Percentiles rank a stretch among this genome's conserved stretches.
These are phyloP conservation scores for Drosophila percnosoma DNA, from an alignment of 2,888 invertebrate species.

Conservation along the genomic window DNA sequence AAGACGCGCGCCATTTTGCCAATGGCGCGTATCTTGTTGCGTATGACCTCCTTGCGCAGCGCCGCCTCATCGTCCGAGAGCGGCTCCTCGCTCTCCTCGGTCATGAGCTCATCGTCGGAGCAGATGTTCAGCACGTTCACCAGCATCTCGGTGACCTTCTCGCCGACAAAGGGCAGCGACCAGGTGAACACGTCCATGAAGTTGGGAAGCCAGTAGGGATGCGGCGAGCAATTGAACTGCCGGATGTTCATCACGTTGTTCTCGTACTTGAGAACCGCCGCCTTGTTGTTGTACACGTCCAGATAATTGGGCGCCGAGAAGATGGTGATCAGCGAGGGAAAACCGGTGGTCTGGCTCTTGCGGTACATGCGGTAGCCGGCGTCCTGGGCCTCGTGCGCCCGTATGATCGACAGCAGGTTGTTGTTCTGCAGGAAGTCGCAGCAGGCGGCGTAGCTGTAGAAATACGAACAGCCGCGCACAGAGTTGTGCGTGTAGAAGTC, in stretches of 20 bases:
- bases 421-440: slow-evolving; percentile 99
- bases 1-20: slow-evolving; percentile 99
- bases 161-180: slow-evolving; percentile 99
- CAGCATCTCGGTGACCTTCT: slow-evolving; percentile 99
- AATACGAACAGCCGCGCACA: slow-evolving; percentile 99
- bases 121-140: slow-evolving; percentile 99
- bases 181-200: slow-evolving; percentile 99
- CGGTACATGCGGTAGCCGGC: slow-evolving; percentile 99
- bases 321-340: slow-evolving; percentile 99
- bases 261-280: slow-evolving; percentile 99
- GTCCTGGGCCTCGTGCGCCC: slow-evolving; percentile 99
- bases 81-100: slow-evolving; percentile 94
- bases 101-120: slow-evolving; percentile 99
- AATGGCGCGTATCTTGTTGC: slow-evolving; percentile 99
- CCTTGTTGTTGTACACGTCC: slow-evolving; percentile 99
- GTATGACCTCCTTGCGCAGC: slow-evolving; percentile 99
- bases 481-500: slow-evolving; percentile 99
- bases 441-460: slow-evolving; percentile 99
- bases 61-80: slow-evolving; percentile 90
- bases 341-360: slow-evolving; percentile 99
- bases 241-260: slow-evolving; percentile 99
- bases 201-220: slow-evolving; percentile 99
- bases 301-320: slow-evolving; percentile 99
- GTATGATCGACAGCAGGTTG: slow-evolving; percentile 99
- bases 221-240: slow-evolving; percentile 99